Conservation (phyloP, 1,140 invertebrate genomes). For the Yoshiicerus persimilis region DNA sequence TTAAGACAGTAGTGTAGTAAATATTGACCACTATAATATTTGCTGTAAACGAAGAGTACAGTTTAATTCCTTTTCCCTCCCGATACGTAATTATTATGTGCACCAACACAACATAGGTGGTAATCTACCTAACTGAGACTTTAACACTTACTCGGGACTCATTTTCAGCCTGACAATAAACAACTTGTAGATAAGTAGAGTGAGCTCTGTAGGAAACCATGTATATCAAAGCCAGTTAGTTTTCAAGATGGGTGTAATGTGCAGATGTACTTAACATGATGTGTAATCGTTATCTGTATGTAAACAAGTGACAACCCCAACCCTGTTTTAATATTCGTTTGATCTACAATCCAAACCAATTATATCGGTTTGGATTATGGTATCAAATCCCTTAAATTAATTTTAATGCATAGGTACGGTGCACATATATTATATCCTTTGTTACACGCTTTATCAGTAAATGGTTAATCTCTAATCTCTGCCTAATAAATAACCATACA, state of each 20-base stretch:
- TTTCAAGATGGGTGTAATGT: background rate
- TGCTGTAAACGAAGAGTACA: too few relatives aligned
- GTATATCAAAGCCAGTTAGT: background rate
- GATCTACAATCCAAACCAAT: background rate
- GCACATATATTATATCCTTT: too few relatives aligned
- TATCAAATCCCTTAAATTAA: background rate
- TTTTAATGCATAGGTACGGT: background rate
- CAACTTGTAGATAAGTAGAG: background rate
- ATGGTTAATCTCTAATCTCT: too few relatives aligned
- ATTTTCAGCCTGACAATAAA: background rate
- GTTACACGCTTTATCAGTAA: too few relatives aligned
- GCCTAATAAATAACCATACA: too few relatives aligned
- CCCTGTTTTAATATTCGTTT: background rate
- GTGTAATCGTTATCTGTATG: background rate
- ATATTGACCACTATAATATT: too few relatives aligned
- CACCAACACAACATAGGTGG: background rate
- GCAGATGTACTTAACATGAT: background rate
- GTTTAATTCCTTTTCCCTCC: too few relatives aligned
- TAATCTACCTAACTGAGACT: background rate
- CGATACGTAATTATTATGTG: too few relatives aligned
- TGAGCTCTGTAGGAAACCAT: too few relatives aligned
- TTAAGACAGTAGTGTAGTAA: too few relatives aligned
- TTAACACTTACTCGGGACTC: background rate
- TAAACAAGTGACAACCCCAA: background rate
- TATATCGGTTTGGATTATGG: background rate